phyloP scores from a whole-genome alignment of 1,140 invertebrate genomes.

The Drosophila punjabiensis region DNA sequence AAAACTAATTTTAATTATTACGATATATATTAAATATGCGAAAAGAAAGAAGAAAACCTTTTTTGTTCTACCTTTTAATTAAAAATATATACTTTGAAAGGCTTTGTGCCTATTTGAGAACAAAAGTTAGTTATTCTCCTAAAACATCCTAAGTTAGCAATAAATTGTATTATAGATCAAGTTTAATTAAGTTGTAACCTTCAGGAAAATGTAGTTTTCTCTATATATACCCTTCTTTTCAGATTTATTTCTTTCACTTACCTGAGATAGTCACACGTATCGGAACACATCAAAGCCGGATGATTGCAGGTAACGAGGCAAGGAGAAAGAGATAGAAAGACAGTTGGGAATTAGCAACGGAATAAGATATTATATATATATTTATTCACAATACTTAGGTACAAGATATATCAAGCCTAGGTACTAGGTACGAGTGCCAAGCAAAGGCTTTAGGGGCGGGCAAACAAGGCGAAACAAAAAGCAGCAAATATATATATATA shows the following conservation, averaged over 20 bases:
- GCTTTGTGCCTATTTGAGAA: no score
- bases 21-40: no score
- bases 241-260: background rate
- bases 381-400: slow-evolving; percentile 5
- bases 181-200: background rate
- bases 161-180: background rate
- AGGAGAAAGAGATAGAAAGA: background rate
- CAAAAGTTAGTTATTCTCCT: background rate
- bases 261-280: background rate
- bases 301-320: background rate
- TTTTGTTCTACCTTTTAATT: no score
- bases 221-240: background rate
- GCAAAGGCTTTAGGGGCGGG: slow-evolving; percentile 48
- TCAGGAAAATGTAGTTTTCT: background rate
- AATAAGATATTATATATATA: background rate
- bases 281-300: background rate
- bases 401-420: slow-evolving; percentile 3
- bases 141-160: background rate
- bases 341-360: background rate
- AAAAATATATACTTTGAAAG: no score
- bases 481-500: slow-evolving; percentile 11
- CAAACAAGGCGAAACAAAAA: slow-evolving; percentile 39
- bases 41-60: no score
- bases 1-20: no score
- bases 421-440: slow-evolving; percentile 44